Conservation (phyloP, 2,797 vertebrate genomes). For the Zenarchopterus dispar region DNA sequence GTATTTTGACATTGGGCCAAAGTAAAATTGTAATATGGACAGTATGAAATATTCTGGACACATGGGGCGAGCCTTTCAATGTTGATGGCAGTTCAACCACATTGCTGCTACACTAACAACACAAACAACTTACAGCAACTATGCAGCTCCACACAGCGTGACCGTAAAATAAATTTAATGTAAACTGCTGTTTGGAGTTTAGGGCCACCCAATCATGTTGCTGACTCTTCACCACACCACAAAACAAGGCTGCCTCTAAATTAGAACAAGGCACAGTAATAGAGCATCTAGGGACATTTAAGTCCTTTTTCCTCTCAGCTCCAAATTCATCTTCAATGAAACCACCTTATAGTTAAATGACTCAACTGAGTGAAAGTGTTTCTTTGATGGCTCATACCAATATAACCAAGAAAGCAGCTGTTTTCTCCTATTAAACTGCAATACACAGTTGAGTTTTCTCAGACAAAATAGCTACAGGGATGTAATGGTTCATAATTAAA, state of each 20-base stretch:
- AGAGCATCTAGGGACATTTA: slow-evolving; percentile 27
- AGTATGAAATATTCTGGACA: slow-evolving; percentile 15
- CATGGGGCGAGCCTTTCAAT: slow-evolving; percentile 1
- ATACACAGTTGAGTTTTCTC: slow-evolving; percentile 37
- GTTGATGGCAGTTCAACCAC: slow-evolving; percentile 12
- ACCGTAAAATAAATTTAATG: slow-evolving; percentile 8
- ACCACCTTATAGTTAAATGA: slow-evolving; percentile 44
- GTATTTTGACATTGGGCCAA: slow-evolving; percentile 20
- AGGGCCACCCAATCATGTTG: slow-evolving; percentile 9
- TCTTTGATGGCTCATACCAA: slow-evolving; percentile 36
- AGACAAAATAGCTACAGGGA: slow-evolving; percentile 61
- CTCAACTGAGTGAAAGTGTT: slow-evolving; percentile 46
- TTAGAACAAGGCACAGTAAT: slow-evolving; percentile 23
- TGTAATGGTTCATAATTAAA: slow-evolving; percentile 64
- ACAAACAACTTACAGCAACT: slow-evolving; percentile 17
- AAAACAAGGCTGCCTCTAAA: slow-evolving; percentile 20
- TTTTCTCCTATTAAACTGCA: slow-evolving; percentile 49
- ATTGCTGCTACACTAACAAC: slow-evolving; percentile 6
- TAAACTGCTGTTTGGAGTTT: not conserved
- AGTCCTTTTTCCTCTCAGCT: slow-evolving; percentile 19
- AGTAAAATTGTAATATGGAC: slow-evolving; percentile 21
- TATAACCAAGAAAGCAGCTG: slow-evolving; percentile 50
- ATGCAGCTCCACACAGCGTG: slow-evolving; percentile 4
- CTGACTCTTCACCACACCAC: slow-evolving; percentile 29
- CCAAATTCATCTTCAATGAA: slow-evolving; percentile 46